Conservation (phyloP, 2,797 vertebrate genomes). For the Apogon talboti region DNA sequence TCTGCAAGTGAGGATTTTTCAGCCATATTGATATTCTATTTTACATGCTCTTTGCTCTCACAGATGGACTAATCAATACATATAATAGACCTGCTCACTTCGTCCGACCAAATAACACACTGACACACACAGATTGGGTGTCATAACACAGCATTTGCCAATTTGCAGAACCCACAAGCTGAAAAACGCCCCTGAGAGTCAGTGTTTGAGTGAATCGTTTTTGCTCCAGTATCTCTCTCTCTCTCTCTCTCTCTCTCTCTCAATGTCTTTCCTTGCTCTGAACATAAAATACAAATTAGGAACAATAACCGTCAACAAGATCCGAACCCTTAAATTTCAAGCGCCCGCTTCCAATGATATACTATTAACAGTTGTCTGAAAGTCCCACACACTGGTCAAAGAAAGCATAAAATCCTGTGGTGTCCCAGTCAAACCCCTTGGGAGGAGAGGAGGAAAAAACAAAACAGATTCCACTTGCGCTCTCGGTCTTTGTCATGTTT, state of each 20-base stretch:
- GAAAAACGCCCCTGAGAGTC: not conserved
- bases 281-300: conserved; percentile 64
- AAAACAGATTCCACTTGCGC: conserved; percentile 58
- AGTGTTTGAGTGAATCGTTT: conserved; percentile 5
- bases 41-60: conserved; percentile 40
- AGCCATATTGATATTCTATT: conserved; percentile 60
- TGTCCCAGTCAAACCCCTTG: conserved; percentile 27
- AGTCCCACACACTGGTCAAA: conserved; percentile 46
- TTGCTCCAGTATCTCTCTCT: not conserved
- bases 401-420: conserved; percentile 56
- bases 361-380: conserved; percentile 16
- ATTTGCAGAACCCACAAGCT: conserved; percentile 30
- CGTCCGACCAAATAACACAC: conserved; percentile 19
- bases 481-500: conserved; percentile 69
- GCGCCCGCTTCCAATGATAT: conserved; percentile 33
- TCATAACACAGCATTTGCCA: conserved; percentile 17
- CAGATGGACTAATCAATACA: conserved; percentile 68
- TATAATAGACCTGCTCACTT: conserved; percentile 37
- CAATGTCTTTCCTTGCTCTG: conserved; percentile 29
- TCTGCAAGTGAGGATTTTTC: conserved; percentile 52
- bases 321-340: conserved; percentile 44
- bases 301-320: conserved; percentile 64
- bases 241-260: not conserved
- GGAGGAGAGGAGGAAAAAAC: conserved; percentile 30
- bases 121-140: conserved; percentile 11